phyloP scores from a whole-genome alignment of 1,140 invertebrate species.

The Colletes gigas region DNA sequence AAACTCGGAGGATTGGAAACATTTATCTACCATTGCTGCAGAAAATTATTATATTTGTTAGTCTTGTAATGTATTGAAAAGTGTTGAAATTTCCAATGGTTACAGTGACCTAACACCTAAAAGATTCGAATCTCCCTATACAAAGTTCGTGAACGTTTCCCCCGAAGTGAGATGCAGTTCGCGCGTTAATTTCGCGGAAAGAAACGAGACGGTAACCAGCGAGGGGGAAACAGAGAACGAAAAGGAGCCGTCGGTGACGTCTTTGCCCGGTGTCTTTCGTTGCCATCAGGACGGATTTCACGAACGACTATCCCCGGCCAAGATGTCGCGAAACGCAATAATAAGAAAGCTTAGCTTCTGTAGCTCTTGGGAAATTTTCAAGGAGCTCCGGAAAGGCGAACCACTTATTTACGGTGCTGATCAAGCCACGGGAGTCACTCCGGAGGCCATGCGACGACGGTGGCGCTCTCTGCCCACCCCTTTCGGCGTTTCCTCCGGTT shows the following conservation, averaged over 20 bases:
- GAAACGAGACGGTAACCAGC: background rate
- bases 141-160: background rate
- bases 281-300: conserved; percentile 12
- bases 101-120: too few relatives aligned
- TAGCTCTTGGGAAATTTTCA: conserved; percentile 18
- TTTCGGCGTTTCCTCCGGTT: background rate
- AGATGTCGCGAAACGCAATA: conserved; percentile 16
- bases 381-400: conserved; percentile 7
- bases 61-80: too few relatives aligned
- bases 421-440: conserved; percentile 19
- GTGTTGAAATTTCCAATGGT: too few relatives aligned
- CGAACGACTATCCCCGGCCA: conserved; percentile 9
- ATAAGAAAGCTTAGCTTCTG: conserved; percentile 19
- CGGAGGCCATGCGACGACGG: background rate
- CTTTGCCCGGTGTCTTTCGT: background rate
- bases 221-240: background rate
- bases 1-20: too few relatives aligned
- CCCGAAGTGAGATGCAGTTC: background rate
- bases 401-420: conserved; percentile 24
- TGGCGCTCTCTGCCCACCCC: background rate
- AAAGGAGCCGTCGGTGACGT: background rate
- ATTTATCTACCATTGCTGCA: too few relatives aligned
- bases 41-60: too few relatives aligned
- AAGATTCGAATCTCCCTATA: too few relatives aligned
- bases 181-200: background rate